A percentile compares a stretch with the other conserved stretches of the same genome.
phyloP scores from a whole-genome alignment of 2,888 invertebrate species.

The Listrodromus nycthemerus region DNA sequence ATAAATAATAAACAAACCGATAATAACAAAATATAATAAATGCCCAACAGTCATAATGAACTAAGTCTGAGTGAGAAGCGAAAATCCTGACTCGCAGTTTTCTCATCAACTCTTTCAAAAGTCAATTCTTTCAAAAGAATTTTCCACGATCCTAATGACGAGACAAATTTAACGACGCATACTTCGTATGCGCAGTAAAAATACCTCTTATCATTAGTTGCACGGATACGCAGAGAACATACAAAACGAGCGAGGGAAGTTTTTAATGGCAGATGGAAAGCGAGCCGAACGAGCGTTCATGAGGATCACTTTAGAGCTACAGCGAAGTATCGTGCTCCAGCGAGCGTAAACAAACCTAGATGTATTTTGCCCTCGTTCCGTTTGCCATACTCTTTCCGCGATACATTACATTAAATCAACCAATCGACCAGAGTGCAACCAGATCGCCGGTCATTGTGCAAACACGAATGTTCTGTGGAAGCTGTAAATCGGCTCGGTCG shows the following conservation, averaged over 20 bases:
- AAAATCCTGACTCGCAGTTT: too few relatives aligned
- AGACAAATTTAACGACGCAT: background rate
- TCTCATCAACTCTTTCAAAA: too few relatives aligned
- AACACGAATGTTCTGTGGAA: background rate
- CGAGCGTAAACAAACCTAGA: constrained; percentile 60
- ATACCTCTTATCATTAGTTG: background rate
- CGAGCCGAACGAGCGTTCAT: background rate
- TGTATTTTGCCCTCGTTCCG: constrained; percentile 58
- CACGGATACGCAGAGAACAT: background rate
- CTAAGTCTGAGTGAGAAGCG: too few relatives aligned
- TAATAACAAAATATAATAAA: too few relatives aligned
- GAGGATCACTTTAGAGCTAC: constrained; percentile 8
- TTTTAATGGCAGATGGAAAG: constrained; percentile 13
- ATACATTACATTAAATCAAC: constrained; percentile 65
- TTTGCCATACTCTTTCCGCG: background rate
- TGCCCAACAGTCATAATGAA: too few relatives aligned
- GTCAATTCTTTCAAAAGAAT: too few relatives aligned
- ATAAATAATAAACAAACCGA: too few relatives aligned
- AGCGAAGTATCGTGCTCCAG: constrained; percentile 6
- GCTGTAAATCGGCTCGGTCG: background rate
- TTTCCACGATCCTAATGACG: too few relatives aligned
- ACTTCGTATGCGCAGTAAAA: background rate
- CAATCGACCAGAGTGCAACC: constrained; percentile 52
- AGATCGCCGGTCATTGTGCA: constrained; percentile 5
- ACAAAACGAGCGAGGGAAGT: background rate